Percentiles rank a stretch among this genome's conserved stretches.
Conservation (phyloP, 2,797 vertebrate genomes). For the Acanthurus leucopareius region DNA sequence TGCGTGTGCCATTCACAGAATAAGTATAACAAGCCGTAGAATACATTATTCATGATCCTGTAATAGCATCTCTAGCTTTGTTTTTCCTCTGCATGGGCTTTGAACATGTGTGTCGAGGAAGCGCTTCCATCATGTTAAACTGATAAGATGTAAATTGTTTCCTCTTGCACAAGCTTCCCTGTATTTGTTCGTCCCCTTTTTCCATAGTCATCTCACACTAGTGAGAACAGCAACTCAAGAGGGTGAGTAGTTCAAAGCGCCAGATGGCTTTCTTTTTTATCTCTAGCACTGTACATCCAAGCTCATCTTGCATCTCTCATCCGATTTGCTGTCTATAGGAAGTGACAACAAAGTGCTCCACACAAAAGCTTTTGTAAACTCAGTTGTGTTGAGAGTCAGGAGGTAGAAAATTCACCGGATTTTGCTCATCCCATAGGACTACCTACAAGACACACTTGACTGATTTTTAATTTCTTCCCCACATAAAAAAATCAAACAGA, state of each 20-base stretch:
- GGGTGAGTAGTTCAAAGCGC: constrained; percentile 28
- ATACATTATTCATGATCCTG: constrained; percentile 27
- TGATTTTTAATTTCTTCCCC: neutral
- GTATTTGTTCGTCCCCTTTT: constrained; percentile 7
- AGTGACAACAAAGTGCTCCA: constrained; percentile 20
- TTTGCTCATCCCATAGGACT: constrained; percentile 21
- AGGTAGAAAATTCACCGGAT: neutral
- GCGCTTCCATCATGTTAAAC: constrained; percentile 15
- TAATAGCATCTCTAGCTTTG: neutral
- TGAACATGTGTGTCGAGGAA: constrained; percentile 5
- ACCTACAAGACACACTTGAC: neutral
- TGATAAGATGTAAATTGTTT: constrained; percentile 11
- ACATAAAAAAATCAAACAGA: constrained; percentile 13
- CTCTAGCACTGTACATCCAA: neutral
- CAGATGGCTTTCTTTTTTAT: constrained; percentile 24
- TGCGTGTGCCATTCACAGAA: constrained; percentile 13
- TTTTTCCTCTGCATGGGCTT: neutral
- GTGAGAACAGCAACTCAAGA: constrained; percentile 4
- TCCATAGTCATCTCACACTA: neutral
- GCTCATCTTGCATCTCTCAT: constrained; percentile 9
- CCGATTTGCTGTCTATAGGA: constrained; percentile 34
- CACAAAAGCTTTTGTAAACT: constrained; percentile 18
- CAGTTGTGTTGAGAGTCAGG: neutral
- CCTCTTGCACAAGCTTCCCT: neutral
- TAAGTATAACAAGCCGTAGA: neutral